Percentiles rank a stretch among this genome's conserved stretches.
phyloP scores from a whole-genome alignment of 2,113 vertebrate species.

The Salvelinus fontinalis region DNA sequence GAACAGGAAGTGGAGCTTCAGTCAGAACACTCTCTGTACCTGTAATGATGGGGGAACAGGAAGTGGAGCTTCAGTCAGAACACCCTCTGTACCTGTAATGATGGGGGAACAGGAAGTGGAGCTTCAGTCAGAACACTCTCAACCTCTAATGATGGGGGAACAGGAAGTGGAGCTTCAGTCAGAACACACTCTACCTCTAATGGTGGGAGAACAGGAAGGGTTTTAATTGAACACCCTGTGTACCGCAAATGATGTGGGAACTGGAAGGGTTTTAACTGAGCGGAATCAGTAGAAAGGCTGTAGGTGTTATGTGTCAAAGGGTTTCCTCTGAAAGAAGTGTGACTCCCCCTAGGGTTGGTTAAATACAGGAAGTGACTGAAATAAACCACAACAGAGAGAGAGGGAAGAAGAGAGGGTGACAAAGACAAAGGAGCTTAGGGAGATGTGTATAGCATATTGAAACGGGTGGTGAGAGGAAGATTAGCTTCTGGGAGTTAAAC shows the following conservation, averaged over 20 bases:
- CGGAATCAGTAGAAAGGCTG: constrained; percentile 43
- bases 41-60: too few species aligned
- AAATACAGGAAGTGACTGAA: constrained; percentile 42
- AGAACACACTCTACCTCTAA: too few species aligned
- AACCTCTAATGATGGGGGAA: too few species aligned
- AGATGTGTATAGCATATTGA: too few species aligned
- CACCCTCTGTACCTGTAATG: too few species aligned
- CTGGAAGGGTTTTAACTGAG: constrained; percentile 44
- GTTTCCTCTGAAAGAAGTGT: constrained; percentile 29
- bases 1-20: too few species aligned
- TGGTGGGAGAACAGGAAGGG: neutral
- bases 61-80: too few species aligned
- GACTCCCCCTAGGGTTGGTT: constrained; percentile 33
- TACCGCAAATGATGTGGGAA: neutral
- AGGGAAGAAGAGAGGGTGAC: neutral
- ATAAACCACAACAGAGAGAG: constrained; percentile 22
- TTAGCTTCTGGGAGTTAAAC: constrained; percentile 17
- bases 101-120: too few species aligned
- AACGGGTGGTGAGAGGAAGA: neutral
- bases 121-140: too few species aligned
- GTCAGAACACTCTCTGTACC: too few species aligned
- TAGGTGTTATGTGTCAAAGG: constrained; percentile 31
- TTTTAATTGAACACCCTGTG: constrained; percentile 9
- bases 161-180: too few species aligned
- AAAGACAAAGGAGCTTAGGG: neutral